Base-by-base conservation (phyloP, 2,888 invertebrate species). In the Yponomeuta plumbellus region DNA sequence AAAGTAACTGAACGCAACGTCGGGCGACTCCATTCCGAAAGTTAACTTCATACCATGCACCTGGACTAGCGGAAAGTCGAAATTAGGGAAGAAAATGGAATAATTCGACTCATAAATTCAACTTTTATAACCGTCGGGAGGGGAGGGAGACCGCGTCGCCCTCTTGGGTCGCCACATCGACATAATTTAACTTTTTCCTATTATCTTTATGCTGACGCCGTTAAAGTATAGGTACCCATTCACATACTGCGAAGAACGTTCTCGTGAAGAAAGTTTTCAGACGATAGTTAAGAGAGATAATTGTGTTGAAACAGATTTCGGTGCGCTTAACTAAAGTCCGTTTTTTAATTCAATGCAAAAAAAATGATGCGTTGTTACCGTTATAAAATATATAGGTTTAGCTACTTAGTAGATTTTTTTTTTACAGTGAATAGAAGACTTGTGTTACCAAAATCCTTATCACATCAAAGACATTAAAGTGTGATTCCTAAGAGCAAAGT, bases 161-260 rank as follows among this genome's bases (percentile, higher is more conserved):
- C 61, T 52, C 66, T 75, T 78, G 77, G 82, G 84, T 79, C 78
- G 82, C 80, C 80, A 79, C 85, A 85, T 89, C 86, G 87, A 89
- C 87, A 88, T 88, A 85, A 88, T 90, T 89, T 89, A 91, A 89
- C 91, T 89, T 91, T 91, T 90, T 88, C 90, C 88, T 88, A 90
- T 90, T 90, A 90, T 89, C 86, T 89, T 89, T 88, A 84, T 82
- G 88, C 87, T 87, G 88, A 88, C 85, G 80, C 77, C 78, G 84
- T 86, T 86, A 85, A 85, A 81, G 80, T 79, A 22, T 56, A 75
- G n/a, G n/a, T n/a, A n/a, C 76, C 76, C 76, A 78, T 80, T 80
- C 84, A 85, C 83, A 86, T 85, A 87, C 81, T 80, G 83, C 81
- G 71, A 75, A 79, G 71, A 75, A 79, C 69, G 74, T 78, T 61